phyloP scores from a whole-genome alignment of 1,140 invertebrate species.

The Neotoxoptera formosana region DNA sequence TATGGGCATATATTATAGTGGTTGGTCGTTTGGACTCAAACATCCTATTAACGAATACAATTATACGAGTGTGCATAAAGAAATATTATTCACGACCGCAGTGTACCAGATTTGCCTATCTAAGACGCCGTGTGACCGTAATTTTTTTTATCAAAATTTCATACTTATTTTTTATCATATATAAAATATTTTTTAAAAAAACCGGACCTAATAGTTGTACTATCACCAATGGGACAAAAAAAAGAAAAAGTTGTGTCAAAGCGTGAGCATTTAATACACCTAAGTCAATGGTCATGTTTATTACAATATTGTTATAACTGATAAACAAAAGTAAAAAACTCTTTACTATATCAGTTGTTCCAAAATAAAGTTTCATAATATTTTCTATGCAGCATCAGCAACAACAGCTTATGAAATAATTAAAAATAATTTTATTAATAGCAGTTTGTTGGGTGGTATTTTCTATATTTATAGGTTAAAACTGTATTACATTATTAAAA shows the following conservation, averaged over 20 bases:
- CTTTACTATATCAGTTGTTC: not conserved
- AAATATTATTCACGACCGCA: too few relatives aligned
- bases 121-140: too few relatives aligned
- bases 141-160: not conserved
- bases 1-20: not conserved
- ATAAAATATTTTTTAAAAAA: not conserved
- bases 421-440: not conserved
- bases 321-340: not conserved
- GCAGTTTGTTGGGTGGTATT: not conserved
- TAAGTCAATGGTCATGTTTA: not conserved
- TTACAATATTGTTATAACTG: not conserved
- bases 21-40: not conserved
- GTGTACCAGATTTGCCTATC: too few relatives aligned
- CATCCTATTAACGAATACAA: too few relatives aligned
- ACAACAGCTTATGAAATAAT: not conserved
- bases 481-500: not conserved
- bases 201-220: fast-evolving
- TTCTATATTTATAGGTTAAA: not conserved
- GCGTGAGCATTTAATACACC: not conserved
- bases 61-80: too few relatives aligned
- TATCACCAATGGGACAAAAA: not conserved
- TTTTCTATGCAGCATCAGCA: not conserved
- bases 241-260: not conserved
- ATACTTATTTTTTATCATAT: not conserved
- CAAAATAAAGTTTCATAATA: not conserved